Evolutionary conservation across 2,888 invertebrate species (phyloP).

Genomic region (Antheraea assamensis): DNA sequence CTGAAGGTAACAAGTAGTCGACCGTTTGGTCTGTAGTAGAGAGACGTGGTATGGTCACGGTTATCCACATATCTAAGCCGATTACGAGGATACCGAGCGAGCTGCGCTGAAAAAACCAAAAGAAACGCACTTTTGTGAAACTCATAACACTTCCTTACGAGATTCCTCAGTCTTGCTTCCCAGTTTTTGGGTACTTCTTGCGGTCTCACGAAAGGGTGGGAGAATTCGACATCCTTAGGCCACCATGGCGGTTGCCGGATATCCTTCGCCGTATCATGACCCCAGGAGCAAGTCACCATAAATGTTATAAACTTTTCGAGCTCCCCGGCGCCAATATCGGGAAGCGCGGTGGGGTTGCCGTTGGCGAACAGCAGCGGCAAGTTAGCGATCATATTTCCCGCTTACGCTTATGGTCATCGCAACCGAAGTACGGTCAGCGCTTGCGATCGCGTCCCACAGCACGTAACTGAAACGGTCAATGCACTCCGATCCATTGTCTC

Average conservation of each 20-base stretch:
- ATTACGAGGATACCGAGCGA: slow-evolving; percentile 84
- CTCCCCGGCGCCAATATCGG: slow-evolving; percentile 83
- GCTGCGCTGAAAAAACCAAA: slow-evolving; percentile 86
- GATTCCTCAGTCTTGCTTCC: slow-evolving; percentile 83
- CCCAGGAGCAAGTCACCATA: slow-evolving; percentile 89
- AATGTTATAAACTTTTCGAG: slow-evolving; percentile 88
- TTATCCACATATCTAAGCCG: slow-evolving; percentile 87
- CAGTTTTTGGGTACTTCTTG: slow-evolving; percentile 73
- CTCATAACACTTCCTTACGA: slow-evolving; percentile 87
- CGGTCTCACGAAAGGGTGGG: slow-evolving; percentile 84
- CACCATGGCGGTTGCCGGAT: slow-evolving; percentile 87
- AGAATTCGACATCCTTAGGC: slow-evolving; percentile 85
- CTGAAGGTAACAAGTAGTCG: slow-evolving; percentile 88
- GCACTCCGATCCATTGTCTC: slow-evolving; percentile 51
- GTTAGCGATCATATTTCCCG: slow-evolving; percentile 86
- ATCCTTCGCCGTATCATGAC: slow-evolving; percentile 81
- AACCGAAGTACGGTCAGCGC: slow-evolving; percentile 62
- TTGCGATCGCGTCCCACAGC: slow-evolving; percentile 63
- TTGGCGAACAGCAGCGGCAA: slow-evolving; percentile 87
- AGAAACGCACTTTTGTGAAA: slow-evolving; percentile 88
- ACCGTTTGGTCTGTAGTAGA: slow-evolving; percentile 85
- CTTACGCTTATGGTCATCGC: slow-evolving; percentile 73
- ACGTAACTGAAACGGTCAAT: slow-evolving; percentile 64
- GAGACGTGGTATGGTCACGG: slow-evolving; percentile 87
- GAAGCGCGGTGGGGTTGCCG: slow-evolving; percentile 86